Evolutionary conservation across 2,797 vertebrate species (phyloP).

Genomic region (Peromyscus eremicus): DNA sequence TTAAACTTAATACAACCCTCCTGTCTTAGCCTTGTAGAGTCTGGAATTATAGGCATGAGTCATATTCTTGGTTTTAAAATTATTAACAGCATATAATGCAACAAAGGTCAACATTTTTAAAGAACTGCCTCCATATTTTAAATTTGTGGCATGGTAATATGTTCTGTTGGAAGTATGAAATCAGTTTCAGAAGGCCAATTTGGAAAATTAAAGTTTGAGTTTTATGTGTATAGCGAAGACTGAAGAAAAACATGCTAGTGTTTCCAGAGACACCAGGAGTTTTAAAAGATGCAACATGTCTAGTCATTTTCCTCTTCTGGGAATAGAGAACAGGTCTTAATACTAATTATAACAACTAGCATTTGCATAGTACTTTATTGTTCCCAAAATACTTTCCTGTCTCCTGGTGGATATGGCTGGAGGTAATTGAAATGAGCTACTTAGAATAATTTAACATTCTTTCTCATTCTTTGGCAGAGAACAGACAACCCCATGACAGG

Average conservation of each 20-base stretch:
- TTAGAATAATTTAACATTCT: conserved; percentile 74
- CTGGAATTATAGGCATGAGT: background rate
- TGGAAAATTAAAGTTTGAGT: conserved; percentile 52
- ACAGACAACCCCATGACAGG: conserved; percentile 58
- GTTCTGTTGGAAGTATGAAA: background rate
- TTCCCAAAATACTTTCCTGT: conserved; percentile 72
- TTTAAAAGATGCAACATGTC: conserved; percentile 66
- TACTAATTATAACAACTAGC: conserved; percentile 73
- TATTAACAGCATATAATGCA: background rate
- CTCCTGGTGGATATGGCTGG: conserved; percentile 60
- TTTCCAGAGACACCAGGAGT: conserved; percentile 48
- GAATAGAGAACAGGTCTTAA: conserved; percentile 62
- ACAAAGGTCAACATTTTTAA: background rate
- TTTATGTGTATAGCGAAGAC: conserved; percentile 53
- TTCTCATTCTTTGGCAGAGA: conserved; percentile 63
- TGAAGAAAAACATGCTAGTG: conserved; percentile 23
- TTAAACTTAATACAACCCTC: background rate
- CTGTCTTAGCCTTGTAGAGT: background rate
- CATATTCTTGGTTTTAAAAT: background rate
- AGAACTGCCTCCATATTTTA: background rate
- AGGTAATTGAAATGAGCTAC: conserved; percentile 64
- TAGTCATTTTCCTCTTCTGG: conserved; percentile 65
- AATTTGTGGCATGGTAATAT: conserved; percentile 13
- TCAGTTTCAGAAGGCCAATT: conserved; percentile 53
- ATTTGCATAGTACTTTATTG: conserved; percentile 71